Percentiles rank a stretch among this genome's conserved stretches.
These are phyloP conservation scores for Pempheris klunzingeri DNA, from an alignment of 2,797 vertebrate genomes.

Conservation along the genomic window DNA sequence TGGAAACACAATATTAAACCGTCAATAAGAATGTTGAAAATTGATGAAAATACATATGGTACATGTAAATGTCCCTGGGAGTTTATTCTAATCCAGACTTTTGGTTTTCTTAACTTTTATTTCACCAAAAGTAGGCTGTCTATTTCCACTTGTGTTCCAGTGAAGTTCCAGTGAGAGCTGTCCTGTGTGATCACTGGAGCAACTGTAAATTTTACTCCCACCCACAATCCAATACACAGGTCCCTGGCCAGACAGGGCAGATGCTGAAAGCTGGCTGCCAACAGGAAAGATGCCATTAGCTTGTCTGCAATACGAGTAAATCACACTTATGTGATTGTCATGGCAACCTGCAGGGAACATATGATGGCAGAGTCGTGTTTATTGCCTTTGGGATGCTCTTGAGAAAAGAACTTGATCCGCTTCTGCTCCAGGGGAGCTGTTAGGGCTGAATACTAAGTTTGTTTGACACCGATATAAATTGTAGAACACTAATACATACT, in stretches of 20 bases:
- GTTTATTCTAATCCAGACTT: not conserved
- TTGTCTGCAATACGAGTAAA: not conserved
- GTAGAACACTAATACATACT: not conserved
- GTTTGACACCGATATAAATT: not conserved
- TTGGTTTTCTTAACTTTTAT: not conserved
- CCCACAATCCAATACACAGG: not conserved
- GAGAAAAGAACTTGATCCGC: not conserved
- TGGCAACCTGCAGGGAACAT: not conserved
- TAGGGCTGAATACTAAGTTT: no score
- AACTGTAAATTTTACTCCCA: not conserved
- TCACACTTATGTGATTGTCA: not conserved
- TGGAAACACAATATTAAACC: no score
- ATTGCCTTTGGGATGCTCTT: not conserved
- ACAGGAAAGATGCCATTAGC: not conserved
- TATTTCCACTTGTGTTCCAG: not conserved
- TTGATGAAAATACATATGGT: not conserved
- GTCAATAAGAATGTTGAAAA: no score
- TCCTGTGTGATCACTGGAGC: not conserved
- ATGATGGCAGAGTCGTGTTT: not conserved
- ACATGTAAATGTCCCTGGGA: not conserved
- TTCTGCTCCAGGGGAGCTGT: not conserved
- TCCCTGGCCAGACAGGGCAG: not conserved
- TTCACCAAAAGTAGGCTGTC: not conserved
- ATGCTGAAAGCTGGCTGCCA: slow-evolving; percentile 3
- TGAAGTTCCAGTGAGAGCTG: not conserved